Percentiles rank a stretch among this genome's conserved stretches.
phyloP scores from a whole-genome alignment of 2,888 invertebrate genomes.

The Cerceris ruficornis region DNA sequence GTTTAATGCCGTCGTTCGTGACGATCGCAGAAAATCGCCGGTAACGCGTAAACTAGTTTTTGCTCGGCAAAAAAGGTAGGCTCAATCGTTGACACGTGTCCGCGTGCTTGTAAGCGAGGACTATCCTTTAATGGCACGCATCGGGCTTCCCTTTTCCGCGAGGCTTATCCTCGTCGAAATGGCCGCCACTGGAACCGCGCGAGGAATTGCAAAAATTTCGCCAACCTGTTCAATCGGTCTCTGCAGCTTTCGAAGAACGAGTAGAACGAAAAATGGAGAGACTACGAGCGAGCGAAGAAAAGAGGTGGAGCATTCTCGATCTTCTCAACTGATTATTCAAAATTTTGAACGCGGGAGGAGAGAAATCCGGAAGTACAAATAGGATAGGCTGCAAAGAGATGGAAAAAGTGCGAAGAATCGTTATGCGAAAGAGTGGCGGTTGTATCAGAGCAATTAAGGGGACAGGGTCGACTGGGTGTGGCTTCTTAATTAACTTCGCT shows the following conservation, averaged over 20 bases:
- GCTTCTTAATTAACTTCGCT: conserved; percentile 69
- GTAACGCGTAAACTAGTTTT: not conserved
- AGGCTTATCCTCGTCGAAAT: conserved; percentile 27
- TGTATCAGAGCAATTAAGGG: conserved; percentile 59
- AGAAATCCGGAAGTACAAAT: not conserved
- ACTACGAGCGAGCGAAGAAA: no score
- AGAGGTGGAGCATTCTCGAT: no score
- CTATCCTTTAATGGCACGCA: conserved; percentile 28
- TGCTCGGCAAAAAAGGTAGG: not conserved
- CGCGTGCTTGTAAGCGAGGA: not conserved
- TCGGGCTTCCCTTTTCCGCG: conserved; percentile 39
- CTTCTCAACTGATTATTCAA: no score
- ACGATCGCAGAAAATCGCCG: not conserved
- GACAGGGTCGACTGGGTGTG: conserved; percentile 44
- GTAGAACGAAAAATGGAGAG: no score
- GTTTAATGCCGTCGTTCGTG: not conserved
- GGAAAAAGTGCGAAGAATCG: conserved; percentile 4
- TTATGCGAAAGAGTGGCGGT: not conserved
- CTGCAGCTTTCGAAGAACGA: no score
- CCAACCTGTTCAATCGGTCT: no score
- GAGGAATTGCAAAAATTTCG: no score
- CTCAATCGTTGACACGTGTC: not conserved
- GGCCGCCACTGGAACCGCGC: no score
- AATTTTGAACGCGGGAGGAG: not conserved
- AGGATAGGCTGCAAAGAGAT: not conserved